phyloP scores from a whole-genome alignment of 1,140 invertebrate genomes.

The Plodia interpunctella region DNA sequence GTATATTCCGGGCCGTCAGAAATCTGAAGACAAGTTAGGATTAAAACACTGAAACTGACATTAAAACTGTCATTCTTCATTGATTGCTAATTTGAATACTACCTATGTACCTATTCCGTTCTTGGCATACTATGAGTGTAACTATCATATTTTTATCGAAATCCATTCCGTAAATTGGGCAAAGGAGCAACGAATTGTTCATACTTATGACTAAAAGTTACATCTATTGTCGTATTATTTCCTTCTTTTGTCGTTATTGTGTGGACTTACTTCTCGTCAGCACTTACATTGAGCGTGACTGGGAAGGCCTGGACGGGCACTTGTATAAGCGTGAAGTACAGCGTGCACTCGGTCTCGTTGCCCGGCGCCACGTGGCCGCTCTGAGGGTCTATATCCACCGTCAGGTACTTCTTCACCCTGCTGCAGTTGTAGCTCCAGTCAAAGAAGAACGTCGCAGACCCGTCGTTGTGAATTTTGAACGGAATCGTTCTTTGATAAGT shows the following conservation, averaged over 20 bases:
- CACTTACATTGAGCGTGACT: slow-evolving; percentile 48
- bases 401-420: slow-evolving; percentile 54
- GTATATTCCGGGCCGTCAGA: slow-evolving; percentile 60
- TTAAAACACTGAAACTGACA: too few relatives aligned
- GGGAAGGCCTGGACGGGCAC: slow-evolving; percentile 61
- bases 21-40: slow-evolving; percentile 36
- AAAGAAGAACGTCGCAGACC: slow-evolving; percentile 63
- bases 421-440: slow-evolving; percentile 53
- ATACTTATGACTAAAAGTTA: too few relatives aligned
- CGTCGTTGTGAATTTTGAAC: slow-evolving; percentile 63
- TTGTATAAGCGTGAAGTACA: slow-evolving; percentile 55
- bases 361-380: slow-evolving; percentile 49
- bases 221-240: too few relatives aligned
- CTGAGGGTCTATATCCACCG: slow-evolving; percentile 47
- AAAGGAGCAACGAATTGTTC: too few relatives aligned
- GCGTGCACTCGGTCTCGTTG: slow-evolving; percentile 42
- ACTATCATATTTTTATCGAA: too few relatives aligned
- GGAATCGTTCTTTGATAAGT: slow-evolving; percentile 59
- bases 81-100: too few relatives aligned
- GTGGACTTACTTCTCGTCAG: too few relatives aligned
- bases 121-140: too few relatives aligned
- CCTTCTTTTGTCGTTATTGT: not conserved
- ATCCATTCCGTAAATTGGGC: too few relatives aligned
- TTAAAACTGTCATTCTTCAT: too few relatives aligned
- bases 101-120: too few relatives aligned